phyloP scores from a whole-genome alignment of 2,113 vertebrate genomes.

The Tachysurus fulvidraco region DNA sequence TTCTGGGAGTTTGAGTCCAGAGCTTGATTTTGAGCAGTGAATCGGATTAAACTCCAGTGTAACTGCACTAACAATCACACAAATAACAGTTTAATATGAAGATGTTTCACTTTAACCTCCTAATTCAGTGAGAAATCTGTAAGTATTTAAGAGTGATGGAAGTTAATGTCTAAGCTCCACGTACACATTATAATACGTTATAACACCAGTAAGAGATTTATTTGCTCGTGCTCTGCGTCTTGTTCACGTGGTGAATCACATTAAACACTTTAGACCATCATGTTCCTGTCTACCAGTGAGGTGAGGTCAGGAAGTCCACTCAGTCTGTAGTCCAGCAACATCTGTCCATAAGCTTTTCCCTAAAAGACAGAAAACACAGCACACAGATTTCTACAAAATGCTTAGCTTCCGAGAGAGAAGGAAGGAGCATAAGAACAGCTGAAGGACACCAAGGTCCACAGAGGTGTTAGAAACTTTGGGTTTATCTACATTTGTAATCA shows the following conservation, averaged over 20 bases:
- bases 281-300: constrained; percentile 74
- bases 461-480: no score
- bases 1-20: neutral
- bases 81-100: neutral
- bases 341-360: constrained; percentile 87
- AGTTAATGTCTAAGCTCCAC: neutral
- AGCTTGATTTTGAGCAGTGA: neutral
- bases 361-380: constrained; percentile 53
- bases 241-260: neutral
- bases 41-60: no score
- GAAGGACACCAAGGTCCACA: neutral
- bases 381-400: neutral
- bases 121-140: neutral
- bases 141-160: neutral
- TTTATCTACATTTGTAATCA: neutral
- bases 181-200: neutral
- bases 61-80: neutral
- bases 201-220: neutral
- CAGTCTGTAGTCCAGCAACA: constrained; percentile 84
- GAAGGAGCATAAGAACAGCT: neutral
- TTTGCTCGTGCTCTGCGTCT: neutral
- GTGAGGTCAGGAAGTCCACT: constrained; percentile 83
- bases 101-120: neutral
- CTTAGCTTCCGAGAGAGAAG: neutral
- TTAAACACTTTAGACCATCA: neutral